Percentiles rank a stretch among this genome's conserved stretches.
Evolutionary conservation across 2,797 vertebrate genomes (phyloP).

Genomic region (Gymnoscopelus braueri): DNA sequence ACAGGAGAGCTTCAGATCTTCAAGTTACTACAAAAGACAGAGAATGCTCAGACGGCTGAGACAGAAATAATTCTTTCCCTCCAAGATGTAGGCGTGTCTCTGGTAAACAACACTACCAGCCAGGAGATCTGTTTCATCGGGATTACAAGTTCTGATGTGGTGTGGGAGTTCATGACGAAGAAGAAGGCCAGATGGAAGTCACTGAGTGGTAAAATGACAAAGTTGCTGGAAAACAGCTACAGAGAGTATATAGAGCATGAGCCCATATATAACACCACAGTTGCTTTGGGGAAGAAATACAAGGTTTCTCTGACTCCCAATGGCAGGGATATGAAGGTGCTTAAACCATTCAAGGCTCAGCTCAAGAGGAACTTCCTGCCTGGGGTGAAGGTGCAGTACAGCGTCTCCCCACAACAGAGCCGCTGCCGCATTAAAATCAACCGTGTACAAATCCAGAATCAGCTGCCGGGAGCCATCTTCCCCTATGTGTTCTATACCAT

Average conservation of each 20-base stretch:
- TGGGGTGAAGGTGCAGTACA: constrained; percentile 94
- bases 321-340: constrained; percentile 88
- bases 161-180: constrained; percentile 90
- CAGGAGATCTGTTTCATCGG: constrained; percentile 96
- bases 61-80: constrained; percentile 91
- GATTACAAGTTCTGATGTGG: constrained; percentile 95
- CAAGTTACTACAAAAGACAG: constrained; percentile 88
- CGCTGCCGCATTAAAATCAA: constrained; percentile 92
- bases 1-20: constrained; percentile 88
- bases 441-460: constrained; percentile 98
- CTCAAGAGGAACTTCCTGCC: constrained; percentile 94
- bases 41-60: constrained; percentile 90
- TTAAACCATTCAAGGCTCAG: constrained; percentile 85
- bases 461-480: constrained; percentile 95
- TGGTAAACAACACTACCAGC: constrained; percentile 92
- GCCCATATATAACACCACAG: constrained; percentile 77
- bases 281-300: constrained; percentile 82
- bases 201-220: constrained; percentile 86
- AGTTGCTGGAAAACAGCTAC: constrained; percentile 86
- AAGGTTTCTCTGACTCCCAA: constrained; percentile 90
- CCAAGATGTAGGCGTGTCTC: constrained; percentile 92
- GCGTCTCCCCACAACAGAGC: constrained; percentile 90
- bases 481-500: constrained; percentile 97
- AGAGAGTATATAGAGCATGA: constrained; percentile 84
- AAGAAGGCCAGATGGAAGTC: constrained; percentile 92